Conservation (phyloP, 2,888 invertebrate species). For the Caenorhabditis virilis region DNA sequence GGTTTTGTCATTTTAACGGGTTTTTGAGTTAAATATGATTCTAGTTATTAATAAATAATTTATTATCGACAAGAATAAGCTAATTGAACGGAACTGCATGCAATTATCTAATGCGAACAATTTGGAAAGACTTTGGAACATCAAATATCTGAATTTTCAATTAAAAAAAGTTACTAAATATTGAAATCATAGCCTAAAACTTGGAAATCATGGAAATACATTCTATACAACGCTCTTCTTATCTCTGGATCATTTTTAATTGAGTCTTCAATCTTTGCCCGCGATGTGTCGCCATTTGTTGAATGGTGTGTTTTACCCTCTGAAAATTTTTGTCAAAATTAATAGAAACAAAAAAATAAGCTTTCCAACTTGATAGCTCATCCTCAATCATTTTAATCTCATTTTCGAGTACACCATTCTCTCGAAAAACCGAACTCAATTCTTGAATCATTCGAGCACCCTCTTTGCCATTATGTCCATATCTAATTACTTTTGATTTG, state of each 20-base stretch:
- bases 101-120: too few relatives aligned
- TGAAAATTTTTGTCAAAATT: not conserved
- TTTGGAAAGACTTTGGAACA: too few relatives aligned
- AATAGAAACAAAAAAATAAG: not conserved
- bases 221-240: constrained; percentile 14
- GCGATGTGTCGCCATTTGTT: constrained; percentile 7
- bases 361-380: constrained; percentile 7
- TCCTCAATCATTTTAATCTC: constrained; percentile 8
- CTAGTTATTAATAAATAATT: too few relatives aligned
- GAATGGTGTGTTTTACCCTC: constrained; percentile 16
- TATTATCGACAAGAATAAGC: too few relatives aligned
- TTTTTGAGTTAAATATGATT: too few relatives aligned
- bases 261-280: constrained; percentile 10
- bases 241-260: constrained; percentile 15
- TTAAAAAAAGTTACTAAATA: not conserved
- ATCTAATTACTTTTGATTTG: constrained; percentile 16
- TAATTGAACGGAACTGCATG: too few relatives aligned
- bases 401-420: constrained; percentile 8
- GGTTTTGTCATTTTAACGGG: too few relatives aligned
- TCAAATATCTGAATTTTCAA: too few relatives aligned
- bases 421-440: constrained; percentile 8
- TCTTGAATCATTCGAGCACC: constrained; percentile 14
- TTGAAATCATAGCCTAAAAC: constrained; percentile 10
- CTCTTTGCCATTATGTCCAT: constrained; percentile 4
- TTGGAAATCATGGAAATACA: constrained; percentile 26